Evolutionary conservation across 35 echinoderm and acorn worm genomes (phyloP).

Genomic region (Amphiura filiformis): DNA sequence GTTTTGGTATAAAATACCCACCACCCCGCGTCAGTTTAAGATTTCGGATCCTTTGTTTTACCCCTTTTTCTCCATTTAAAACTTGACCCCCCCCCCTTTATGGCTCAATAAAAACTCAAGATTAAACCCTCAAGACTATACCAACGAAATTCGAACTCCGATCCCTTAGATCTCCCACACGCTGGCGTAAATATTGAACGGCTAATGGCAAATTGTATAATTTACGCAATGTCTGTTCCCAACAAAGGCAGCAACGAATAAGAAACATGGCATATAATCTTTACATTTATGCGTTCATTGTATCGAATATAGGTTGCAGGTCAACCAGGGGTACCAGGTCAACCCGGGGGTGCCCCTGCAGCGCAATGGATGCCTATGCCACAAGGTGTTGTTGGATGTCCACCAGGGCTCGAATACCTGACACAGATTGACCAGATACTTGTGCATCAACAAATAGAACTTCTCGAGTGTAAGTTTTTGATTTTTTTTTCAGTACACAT

Average conservation of each 20-base stretch:
- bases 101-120: too few species aligned
- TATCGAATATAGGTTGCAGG: background rate
- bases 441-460: slow-evolving; percentile 82
- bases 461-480: slow-evolving; percentile 62
- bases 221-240: too few species aligned
- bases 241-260: background rate
- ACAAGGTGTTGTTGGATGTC: slow-evolving; percentile 39
- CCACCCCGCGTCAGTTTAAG: too few species aligned
- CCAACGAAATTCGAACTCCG: too few species aligned
- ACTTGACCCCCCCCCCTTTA: too few species aligned
- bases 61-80: too few species aligned
- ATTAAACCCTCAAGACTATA: too few species aligned
- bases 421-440: slow-evolving; percentile 79
- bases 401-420: slow-evolving; percentile 73
- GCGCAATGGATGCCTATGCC: slow-evolving; percentile 38
- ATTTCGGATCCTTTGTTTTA: too few species aligned
- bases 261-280: background rate
- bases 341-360: slow-evolving; percentile 32
- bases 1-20: too few species aligned
- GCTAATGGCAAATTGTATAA: too few species aligned
- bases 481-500: background rate
- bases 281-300: background rate
- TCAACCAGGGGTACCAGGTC: slow-evolving; percentile 44
- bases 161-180: too few species aligned
- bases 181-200: too few species aligned